Conservation (phyloP, 2,797 vertebrate genomes). For the Poecilia wingei region DNA sequence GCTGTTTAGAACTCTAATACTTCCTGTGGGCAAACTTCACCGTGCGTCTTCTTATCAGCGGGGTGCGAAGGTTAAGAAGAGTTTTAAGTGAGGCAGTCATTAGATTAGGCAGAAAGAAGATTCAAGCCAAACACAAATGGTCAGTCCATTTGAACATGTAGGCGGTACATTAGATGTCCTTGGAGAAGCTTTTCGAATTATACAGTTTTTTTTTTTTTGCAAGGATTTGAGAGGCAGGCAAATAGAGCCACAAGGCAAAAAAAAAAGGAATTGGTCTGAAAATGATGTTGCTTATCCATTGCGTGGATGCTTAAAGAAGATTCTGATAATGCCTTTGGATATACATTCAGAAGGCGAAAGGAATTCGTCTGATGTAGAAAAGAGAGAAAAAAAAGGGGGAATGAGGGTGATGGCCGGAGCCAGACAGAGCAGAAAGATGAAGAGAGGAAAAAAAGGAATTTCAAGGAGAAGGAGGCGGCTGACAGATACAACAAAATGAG, state of each 20-base stretch:
- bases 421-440: constrained; percentile 30
- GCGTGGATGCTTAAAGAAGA: constrained; percentile 57
- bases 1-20: constrained; percentile 23
- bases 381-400: constrained; percentile 22
- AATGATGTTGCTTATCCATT: constrained; percentile 47
- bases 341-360: constrained; percentile 42
- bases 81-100: constrained; percentile 38
- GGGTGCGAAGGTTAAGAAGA: constrained; percentile 48
- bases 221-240: constrained; percentile 27
- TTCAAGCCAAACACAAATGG: constrained; percentile 23
- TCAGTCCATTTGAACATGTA: constrained; percentile 54
- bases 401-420: constrained; percentile 25
- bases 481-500: constrained; percentile 41
- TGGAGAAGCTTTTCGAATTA: constrained; percentile 36
- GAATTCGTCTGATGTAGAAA: constrained; percentile 21
- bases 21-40: constrained; percentile 23
- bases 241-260: constrained; percentile 52
- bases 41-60: constrained; percentile 20
- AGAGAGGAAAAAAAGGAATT: constrained; percentile 13
- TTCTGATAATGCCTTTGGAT: constrained; percentile 62
- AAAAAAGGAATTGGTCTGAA: constrained; percentile 24
- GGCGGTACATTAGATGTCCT: constrained; percentile 58
- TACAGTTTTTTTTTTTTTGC: constrained; percentile 5
- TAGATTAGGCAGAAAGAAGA: constrained; percentile 45
- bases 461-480: constrained; percentile 30